phyloP scores from a whole-genome alignment of 2,888 invertebrate species.

The Gerris lacustris region DNA sequence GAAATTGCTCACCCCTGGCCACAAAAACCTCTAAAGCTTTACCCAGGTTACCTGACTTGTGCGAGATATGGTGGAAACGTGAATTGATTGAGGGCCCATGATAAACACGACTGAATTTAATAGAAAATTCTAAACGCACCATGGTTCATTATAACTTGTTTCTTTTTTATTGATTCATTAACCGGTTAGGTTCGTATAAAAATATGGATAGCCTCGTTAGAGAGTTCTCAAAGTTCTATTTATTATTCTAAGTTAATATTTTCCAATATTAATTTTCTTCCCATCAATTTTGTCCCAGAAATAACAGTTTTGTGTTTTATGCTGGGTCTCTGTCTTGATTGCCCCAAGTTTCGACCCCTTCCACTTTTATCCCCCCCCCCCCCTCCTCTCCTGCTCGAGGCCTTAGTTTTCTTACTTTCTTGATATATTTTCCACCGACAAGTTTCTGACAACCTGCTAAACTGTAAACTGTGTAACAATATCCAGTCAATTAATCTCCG shows the following conservation, averaged over 20 bases:
- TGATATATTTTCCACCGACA: neutral
- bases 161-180: too few relatives aligned
- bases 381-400: neutral
- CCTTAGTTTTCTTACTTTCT: neutral
- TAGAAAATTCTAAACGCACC: too few relatives aligned
- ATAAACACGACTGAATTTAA: too few relatives aligned
- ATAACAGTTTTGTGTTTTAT: neutral
- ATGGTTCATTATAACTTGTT: too few relatives aligned
- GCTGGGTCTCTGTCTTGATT: neutral
- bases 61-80: too few relatives aligned
- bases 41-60: neutral
- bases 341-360: neutral
- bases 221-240: neutral
- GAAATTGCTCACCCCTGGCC: neutral
- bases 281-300: neutral
- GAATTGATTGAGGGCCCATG: too few relatives aligned
- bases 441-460: constrained; percentile 2
- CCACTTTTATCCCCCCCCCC: neutral
- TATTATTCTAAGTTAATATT: neutral
- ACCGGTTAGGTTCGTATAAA: too few relatives aligned
- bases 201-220: too few relatives aligned
- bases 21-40: constrained; percentile 1
- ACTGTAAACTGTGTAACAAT: neutral
- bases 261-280: neutral
- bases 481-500: constrained; percentile 5